A percentile compares a stretch with the other conserved stretches of the same genome.
phyloP scores from a whole-genome alignment of 37 sponge, comb jelly and placozoan species.

The Chondrilla cf. caribensis region DNA sequence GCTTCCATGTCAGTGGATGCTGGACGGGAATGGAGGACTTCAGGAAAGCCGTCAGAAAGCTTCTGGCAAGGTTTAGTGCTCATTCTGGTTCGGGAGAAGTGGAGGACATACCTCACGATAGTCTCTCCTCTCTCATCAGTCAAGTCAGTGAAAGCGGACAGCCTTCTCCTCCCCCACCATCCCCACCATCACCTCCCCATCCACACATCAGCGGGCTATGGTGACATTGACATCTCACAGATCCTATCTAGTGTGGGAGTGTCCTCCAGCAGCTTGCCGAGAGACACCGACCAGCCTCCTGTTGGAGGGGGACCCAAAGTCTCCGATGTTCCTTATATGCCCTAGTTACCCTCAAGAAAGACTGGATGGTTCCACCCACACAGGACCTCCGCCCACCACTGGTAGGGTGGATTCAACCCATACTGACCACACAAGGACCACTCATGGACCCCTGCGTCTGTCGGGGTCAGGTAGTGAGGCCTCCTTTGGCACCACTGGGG shows the following conservation, averaged over 20 bases:
- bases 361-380: no score
- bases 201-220: not conserved
- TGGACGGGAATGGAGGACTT: constrained; percentile 16
- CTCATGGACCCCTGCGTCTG: no score
- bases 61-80: not conserved
- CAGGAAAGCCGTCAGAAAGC: not conserved
- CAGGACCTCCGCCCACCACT: not conserved
- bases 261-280: no score
- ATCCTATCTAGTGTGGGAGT: no score
- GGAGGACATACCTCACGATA: constrained; percentile 2
- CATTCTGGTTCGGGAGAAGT: not conserved
- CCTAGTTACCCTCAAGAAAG: no score
- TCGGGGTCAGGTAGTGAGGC: no score
- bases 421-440: no score
- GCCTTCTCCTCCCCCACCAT: not conserved
- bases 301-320: not conserved
- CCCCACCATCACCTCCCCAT: not conserved
- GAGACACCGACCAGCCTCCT: no score
- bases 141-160: not conserved
- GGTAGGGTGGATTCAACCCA: not conserved
- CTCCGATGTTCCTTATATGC: not conserved
- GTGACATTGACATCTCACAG: not conserved
- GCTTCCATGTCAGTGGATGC: constrained; percentile 11
- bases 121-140: constrained; percentile 16
- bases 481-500: no score